These are phyloP conservation scores for Tigriopus japonicus DNA, from an alignment of 1,140 invertebrate species.

Conservation along the genomic window DNA sequence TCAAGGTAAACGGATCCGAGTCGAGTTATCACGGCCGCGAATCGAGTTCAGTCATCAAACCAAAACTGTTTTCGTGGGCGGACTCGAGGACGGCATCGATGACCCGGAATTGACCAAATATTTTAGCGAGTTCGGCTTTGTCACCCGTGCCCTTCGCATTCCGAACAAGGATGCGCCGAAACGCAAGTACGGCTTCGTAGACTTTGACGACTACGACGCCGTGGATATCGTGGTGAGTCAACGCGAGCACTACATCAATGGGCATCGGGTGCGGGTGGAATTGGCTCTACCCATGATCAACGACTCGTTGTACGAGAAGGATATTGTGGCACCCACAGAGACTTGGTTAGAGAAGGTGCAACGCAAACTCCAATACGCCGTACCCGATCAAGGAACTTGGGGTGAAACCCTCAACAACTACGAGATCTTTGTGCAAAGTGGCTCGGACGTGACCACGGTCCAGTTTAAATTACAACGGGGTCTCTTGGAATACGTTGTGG, in stretches of 20 bases:
- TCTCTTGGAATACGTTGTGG: slow-evolving; percentile 7
- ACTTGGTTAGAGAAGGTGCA: slow-evolving; percentile 12
- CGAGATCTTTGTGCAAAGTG: slow-evolving; percentile 12
- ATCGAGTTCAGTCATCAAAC: slow-evolving; percentile 13
- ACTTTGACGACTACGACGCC: slow-evolving; percentile 12
- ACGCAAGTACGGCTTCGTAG: slow-evolving; percentile 7
- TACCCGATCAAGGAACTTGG: slow-evolving; percentile 11
- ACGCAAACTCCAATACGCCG: slow-evolving; percentile 7
- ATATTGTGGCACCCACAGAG: neutral
- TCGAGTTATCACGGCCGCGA: slow-evolving; percentile 2
- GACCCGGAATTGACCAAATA: slow-evolving; percentile 8
- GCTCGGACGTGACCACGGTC: slow-evolving; percentile 8
- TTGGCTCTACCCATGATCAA: slow-evolving; percentile 11
- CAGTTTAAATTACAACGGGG: slow-evolving; percentile 8
- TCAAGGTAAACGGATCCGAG: slow-evolving; percentile 8
- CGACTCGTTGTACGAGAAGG: slow-evolving; percentile 7
- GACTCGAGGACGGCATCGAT: slow-evolving; percentile 12
- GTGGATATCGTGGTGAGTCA: slow-evolving; percentile 11
- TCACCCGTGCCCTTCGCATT: slow-evolving; percentile 8
- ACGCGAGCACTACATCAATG: neutral
- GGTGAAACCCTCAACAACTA: slow-evolving; percentile 9
- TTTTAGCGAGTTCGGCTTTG: slow-evolving; percentile 10
- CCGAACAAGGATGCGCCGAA: slow-evolving; percentile 10
- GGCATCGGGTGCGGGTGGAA: slow-evolving; percentile 2
- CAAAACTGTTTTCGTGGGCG: slow-evolving; percentile 10